phyloP scores from a whole-genome alignment of 2,888 invertebrate species.

The Amiota mariae region DNA sequence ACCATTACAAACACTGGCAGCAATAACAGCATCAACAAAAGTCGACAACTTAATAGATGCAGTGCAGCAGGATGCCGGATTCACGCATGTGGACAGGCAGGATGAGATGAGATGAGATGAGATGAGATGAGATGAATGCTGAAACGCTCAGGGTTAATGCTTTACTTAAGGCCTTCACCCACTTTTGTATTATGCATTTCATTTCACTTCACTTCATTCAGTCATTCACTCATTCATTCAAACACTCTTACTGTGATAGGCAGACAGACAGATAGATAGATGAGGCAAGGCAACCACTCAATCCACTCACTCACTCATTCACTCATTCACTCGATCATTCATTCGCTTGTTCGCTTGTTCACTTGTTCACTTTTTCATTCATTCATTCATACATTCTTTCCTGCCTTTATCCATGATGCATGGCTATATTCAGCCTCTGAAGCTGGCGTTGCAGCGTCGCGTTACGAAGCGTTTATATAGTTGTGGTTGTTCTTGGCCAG shows the following conservation, averaged over 20 bases:
- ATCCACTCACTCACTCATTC: constrained; percentile 9
- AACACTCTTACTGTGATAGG: neutral
- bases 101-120: constrained; percentile 38
- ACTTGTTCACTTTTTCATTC: neutral
- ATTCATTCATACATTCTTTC: neutral
- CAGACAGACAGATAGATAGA: constrained; percentile 11
- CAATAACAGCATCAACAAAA: constrained; percentile 19
- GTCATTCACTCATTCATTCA: constrained; percentile 8
- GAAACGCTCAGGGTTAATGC: constrained; percentile 30
- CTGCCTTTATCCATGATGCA: neutral
- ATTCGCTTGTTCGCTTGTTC: neutral
- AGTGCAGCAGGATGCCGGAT: constrained; percentile 5
- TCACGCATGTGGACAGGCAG: constrained; percentile 39
- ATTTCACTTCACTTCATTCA: constrained; percentile 46
- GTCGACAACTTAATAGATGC: neutral
- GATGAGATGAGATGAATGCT: constrained; percentile 34
- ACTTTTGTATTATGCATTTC: constrained; percentile 53
- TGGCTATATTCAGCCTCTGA: neutral
- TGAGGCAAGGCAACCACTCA: constrained; percentile 13
- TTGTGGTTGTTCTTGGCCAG: constrained; percentile 11
- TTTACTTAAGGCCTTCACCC: constrained; percentile 62
- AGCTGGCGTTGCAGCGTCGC: neutral
- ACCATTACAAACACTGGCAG: constrained; percentile 9
- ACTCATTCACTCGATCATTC: too few relatives aligned
- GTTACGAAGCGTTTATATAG: neutral